A percentile compares a stretch with the other conserved stretches of the same genome.
These are phyloP conservation scores for Tiaroga cobitis DNA, from an alignment of 2,797 vertebrate species.

Conservation along the genomic window DNA sequence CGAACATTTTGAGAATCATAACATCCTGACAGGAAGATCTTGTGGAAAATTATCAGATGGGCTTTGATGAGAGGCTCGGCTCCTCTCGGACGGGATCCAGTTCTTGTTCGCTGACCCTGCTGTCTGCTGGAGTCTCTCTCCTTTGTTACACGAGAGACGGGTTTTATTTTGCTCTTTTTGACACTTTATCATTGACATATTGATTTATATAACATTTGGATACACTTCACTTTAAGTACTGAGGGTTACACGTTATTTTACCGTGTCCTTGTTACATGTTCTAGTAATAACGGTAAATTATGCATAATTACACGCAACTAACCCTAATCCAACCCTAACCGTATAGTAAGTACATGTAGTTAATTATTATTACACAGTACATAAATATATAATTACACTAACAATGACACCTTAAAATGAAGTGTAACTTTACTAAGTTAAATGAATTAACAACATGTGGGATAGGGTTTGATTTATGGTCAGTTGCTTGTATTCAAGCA, in stretches of 20 bases:
- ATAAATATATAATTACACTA: too few relatives aligned
- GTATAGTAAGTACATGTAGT: too few relatives aligned
- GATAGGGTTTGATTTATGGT: neutral
- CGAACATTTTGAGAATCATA: conserved; percentile 96
- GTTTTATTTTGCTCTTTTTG: conserved; percentile 13
- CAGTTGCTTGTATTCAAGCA: neutral
- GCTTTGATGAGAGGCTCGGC: conserved; percentile 87
- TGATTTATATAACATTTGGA: neutral
- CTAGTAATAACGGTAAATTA: too few relatives aligned
- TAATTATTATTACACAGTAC: too few relatives aligned
- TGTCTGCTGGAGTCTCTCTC: neutral
- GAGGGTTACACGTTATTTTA: too few relatives aligned
- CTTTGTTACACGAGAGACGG: neutral
- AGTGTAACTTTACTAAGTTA: too few relatives aligned
- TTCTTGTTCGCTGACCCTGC: conserved; percentile 47
- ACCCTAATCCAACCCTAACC: too few relatives aligned
- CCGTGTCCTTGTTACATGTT: too few relatives aligned
- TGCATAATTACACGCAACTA: too few relatives aligned
- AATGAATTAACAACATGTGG: neutral
- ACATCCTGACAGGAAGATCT: conserved; percentile 99
- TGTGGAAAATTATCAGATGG: conserved; percentile 94
- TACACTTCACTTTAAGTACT: too few relatives aligned
- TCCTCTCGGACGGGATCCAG: conserved; percentile 73
- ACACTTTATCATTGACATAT: neutral
- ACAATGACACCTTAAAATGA: too few relatives aligned